These are phyloP conservation scores for Drosophila jambulina DNA, from an alignment of 1,140 invertebrate species.

Conservation along the genomic window DNA sequence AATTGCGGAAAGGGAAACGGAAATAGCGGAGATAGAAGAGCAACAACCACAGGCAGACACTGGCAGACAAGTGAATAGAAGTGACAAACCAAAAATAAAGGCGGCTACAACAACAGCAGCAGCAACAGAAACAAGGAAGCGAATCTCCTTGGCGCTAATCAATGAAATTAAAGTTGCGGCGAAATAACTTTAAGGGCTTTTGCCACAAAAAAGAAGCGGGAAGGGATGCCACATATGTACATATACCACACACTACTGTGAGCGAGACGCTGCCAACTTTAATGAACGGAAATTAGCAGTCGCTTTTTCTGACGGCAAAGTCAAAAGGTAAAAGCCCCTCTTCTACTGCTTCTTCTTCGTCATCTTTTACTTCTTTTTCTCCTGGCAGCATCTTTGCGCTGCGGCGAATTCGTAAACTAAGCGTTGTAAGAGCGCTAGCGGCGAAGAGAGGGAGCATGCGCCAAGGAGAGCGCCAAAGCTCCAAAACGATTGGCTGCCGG, in stretches of 20 bases:
- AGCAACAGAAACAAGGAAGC: conserved; percentile 38
- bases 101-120: conserved; percentile 45
- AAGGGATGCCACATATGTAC: conserved; percentile 10
- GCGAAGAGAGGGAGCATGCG: conserved; percentile 50
- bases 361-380: conserved; percentile 16
- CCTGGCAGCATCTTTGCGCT: conserved; percentile 20
- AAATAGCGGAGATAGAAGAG: conserved; percentile 50
- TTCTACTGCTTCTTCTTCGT: not conserved
- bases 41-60: conserved; percentile 35
- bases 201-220: conserved; percentile 1
- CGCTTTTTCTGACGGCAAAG: conserved; percentile 31
- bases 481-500: conserved; percentile 59
- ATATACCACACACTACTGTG: conserved; percentile 40
- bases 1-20: conserved; percentile 31
- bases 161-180: conserved; percentile 79
- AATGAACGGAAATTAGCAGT: conserved; percentile 84
- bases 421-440: conserved; percentile 6
- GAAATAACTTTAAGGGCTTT: conserved; percentile 60
- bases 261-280: conserved; percentile 74
- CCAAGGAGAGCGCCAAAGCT: conserved; percentile 59
- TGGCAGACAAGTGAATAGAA: conserved; percentile 46
- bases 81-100: conserved; percentile 72
- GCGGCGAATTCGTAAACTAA: conserved; percentile 39
- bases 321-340: conserved; percentile 73
- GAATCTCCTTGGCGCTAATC: conserved; percentile 73